Conservation (phyloP, 1,140 invertebrate species). For the Nylanderia fulva region DNA sequence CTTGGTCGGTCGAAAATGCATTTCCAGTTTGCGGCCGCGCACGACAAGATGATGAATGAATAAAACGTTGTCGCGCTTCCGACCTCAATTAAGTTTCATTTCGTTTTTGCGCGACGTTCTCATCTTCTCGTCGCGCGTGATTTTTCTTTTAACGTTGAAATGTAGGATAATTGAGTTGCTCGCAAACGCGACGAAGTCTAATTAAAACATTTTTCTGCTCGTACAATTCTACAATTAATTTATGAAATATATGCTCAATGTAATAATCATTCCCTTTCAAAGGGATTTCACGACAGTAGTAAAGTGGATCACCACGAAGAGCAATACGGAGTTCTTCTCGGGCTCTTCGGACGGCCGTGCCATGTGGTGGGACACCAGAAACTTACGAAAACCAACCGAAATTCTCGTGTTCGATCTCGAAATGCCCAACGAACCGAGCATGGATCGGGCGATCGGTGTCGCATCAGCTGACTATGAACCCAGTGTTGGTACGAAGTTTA, state of each 20-base stretch:
- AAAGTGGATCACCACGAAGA: constrained; percentile 94
- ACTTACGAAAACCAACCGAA: constrained; percentile 93
- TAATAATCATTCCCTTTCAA: neutral
- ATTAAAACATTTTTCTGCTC: too few species aligned
- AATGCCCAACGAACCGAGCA: constrained; percentile 87
- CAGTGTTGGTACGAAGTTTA: constrained; percentile 92
- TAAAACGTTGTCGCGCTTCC: neutral
- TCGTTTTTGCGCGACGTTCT: constrained; percentile 13
- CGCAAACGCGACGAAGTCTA: too few species aligned
- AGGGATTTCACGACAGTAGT: constrained; percentile 90
- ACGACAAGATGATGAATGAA: constrained; percentile 35
- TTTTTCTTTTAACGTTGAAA: constrained; percentile 1
- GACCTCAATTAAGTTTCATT: constrained; percentile 23
- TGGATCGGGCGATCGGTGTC: constrained; percentile 91
- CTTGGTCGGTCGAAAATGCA: neutral
- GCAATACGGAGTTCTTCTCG: constrained; percentile 95
- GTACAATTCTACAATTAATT: neutral
- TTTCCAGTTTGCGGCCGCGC: neutral
- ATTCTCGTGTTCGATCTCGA: constrained; percentile 92
- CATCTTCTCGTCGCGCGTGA: constrained; percentile 5
- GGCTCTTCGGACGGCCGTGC: constrained; percentile 94
- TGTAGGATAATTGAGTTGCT: too few species aligned
- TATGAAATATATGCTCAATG: neutral
- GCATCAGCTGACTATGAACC: constrained; percentile 94
- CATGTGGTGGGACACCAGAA: constrained; percentile 93